Percentiles rank a stretch among this genome's conserved stretches.
phyloP scores from a whole-genome alignment of 1,140 invertebrate genomes.

The Nephotettix cincticeps region DNA sequence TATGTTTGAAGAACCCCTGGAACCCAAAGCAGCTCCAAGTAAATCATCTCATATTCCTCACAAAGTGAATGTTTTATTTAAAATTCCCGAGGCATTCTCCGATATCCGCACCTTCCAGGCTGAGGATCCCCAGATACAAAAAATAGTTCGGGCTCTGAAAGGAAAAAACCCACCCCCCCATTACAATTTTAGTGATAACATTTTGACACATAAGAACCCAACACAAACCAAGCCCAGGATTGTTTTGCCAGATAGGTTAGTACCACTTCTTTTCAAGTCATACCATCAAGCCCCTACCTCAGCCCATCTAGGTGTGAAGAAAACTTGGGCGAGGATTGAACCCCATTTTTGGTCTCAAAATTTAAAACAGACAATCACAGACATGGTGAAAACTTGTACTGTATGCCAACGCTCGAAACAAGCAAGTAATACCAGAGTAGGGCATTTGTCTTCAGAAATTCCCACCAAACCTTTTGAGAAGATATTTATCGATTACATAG shows the following conservation, averaged over 20 bases:
- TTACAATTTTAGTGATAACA: neutral
- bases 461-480: neutral
- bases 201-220: neutral
- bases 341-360: neutral
- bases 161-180: neutral
- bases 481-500: neutral
- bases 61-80: neutral
- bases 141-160: neutral
- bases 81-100: neutral
- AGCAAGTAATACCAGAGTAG: neutral
- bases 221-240: neutral
- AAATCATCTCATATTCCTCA: neutral
- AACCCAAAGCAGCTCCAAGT: neutral
- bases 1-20: neutral
- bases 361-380: neutral
- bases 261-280: neutral
- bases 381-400: neutral
- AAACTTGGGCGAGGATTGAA: neutral
- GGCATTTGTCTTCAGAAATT: neutral
- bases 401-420: conserved; percentile 5
- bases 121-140: neutral
- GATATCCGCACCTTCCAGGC: neutral
- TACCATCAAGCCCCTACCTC: neutral
- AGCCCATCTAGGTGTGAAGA: neutral
- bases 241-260: neutral